Base-by-base conservation (phyloP, 2,113 vertebrate genomes). In the Tricholaema leucomelas region DNA sequence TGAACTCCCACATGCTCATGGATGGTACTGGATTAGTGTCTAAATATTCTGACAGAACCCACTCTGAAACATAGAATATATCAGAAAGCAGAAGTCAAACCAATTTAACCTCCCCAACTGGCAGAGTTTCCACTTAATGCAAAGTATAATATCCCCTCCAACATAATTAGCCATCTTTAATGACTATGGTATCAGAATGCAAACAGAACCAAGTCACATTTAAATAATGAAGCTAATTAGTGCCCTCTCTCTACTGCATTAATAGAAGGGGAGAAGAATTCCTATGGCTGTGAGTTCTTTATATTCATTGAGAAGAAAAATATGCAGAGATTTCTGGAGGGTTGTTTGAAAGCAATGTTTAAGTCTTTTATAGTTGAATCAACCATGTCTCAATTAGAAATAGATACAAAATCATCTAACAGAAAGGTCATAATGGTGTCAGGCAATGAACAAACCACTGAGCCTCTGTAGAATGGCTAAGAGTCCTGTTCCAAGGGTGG, bases 251-350 rank as follows among this genome's bases (percentile, higher is more conserved):
- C 25, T 72, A 11, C 44, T 79, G n/a, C 14, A 76, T 55, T 81
- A 81, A 48, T 36, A 33, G 28, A 71, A 75, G 7, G 48, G 7
- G 3, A 5, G 61, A 56, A 67, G 35, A 19, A 0, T 52, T 52
- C 28, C 38, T 55, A 50, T 15, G 30, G 1, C 8, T 81, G 0
- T 18, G 66, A 65, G 1, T 25, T 15, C 6, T 19, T 30, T 42
- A 0, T 2, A 0, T 2, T 64, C 59, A 65, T 44, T 7, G 42
- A 18, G 2, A 6, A 58, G 33, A 24, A 6, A 58, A 36, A 24
- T 60, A 7, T 19, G 8, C 8, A 21, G 2, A 50, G 3, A 2
- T 52, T 70, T 65, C 3, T 64, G 19, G 46, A 15, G 85, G 24
- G n/a, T 56, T n/a, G 42, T 44, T 63, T 18, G 17, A 78, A 80